Evolutionary conservation across 2,888 invertebrate species (phyloP).

Genomic region (Drosophila aldrichi): DNA sequence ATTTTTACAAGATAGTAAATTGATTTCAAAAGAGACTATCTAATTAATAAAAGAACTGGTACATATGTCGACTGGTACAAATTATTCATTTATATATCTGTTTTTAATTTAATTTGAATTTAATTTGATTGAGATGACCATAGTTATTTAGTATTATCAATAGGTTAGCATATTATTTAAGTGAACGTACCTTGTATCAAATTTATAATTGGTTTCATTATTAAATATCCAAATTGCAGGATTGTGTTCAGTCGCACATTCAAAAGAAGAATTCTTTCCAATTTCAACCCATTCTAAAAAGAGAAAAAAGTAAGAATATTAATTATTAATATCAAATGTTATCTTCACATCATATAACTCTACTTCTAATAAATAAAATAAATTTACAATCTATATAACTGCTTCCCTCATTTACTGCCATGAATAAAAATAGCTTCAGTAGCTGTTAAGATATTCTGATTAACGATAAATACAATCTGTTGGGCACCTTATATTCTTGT

Average conservation of each 20-base stretch:
- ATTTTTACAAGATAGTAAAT: background rate
- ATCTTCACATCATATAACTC: no score
- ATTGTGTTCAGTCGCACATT: constrained; percentile 86
- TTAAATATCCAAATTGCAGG: constrained; percentile 88
- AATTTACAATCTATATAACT: background rate
- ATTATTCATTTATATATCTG: no score
- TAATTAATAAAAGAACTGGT: no score
- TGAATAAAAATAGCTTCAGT: background rate
- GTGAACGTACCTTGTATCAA: constrained; percentile 85
- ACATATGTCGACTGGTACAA: background rate
- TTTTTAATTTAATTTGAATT: no score
- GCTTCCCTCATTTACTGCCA: background rate
- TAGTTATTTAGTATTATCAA: background rate
- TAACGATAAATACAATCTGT: background rate
- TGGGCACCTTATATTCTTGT: background rate
- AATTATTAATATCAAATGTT: no score
- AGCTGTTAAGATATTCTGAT: background rate
- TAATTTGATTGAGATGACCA: no score
- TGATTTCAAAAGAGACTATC: no score
- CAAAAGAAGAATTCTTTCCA: constrained; percentile 86
- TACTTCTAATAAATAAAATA: no score
- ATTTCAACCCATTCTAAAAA: constrained; percentile 81
- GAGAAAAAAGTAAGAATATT: background rate
- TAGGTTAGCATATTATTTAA: background rate
- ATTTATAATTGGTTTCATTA: constrained; percentile 86